A percentile compares a stretch with the other conserved stretches of the same genome.
Conservation (phyloP, 2,113 vertebrate species). For the Dromas ardeola region DNA sequence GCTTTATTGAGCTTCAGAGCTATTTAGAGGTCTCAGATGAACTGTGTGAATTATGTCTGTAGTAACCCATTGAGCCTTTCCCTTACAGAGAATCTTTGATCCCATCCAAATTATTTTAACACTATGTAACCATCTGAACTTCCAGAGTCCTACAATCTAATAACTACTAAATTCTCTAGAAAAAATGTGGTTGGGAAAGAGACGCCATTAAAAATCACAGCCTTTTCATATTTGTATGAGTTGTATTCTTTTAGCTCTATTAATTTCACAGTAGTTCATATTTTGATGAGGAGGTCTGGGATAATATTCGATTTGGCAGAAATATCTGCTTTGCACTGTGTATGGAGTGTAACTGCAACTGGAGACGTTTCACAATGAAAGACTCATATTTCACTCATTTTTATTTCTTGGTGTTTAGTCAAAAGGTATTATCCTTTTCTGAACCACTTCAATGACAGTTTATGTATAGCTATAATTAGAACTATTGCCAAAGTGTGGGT, state of each 20-base stretch:
- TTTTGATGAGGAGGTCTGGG: background rate
- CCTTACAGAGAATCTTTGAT: background rate
- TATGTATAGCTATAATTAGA: background rate
- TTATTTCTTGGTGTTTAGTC: background rate
- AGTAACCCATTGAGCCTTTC: background rate
- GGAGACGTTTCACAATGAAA: background rate
- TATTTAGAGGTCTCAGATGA: background rate
- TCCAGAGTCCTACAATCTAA: background rate
- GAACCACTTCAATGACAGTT: background rate
- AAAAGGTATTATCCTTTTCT: background rate
- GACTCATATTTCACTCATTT: background rate
- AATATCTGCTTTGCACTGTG: background rate
- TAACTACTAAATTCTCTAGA: background rate
- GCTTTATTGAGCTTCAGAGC: background rate
- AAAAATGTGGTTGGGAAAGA: background rate
- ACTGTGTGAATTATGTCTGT: background rate
- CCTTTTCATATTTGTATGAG: background rate
- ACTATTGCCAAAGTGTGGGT: background rate
- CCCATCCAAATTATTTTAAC: background rate
- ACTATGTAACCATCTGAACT: background rate
- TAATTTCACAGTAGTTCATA: background rate
- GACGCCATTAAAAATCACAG: background rate
- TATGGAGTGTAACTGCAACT: no score
- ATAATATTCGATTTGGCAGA: background rate
- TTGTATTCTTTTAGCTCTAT: background rate